A percentile compares a stretch with the other conserved stretches of the same genome.
phyloP scores from a whole-genome alignment of 1,140 invertebrate genomes.

The Batillaria attramentaria region DNA sequence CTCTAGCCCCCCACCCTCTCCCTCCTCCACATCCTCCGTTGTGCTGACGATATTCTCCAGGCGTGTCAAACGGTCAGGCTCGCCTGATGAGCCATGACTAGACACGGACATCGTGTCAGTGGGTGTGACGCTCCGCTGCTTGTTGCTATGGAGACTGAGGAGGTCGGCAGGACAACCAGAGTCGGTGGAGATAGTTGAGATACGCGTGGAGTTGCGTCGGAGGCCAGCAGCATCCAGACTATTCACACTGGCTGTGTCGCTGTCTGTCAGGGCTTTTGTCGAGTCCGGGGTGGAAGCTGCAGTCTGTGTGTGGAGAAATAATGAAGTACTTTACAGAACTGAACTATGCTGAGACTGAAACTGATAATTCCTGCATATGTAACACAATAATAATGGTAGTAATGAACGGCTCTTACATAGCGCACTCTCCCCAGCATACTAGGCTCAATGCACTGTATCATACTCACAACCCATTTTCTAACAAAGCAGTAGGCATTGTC shows the following conservation, averaged over 20 bases:
- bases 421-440: too few species aligned
- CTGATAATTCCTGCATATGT: too few species aligned
- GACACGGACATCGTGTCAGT: constrained; percentile 34
- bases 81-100: constrained; percentile 35
- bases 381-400: too few species aligned
- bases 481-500: too few species aligned
- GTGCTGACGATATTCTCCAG: constrained; percentile 37
- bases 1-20: constrained; percentile 43
- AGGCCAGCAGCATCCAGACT: constrained; percentile 33
- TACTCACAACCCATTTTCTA: too few species aligned
- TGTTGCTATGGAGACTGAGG: neutral
- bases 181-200: constrained; percentile 36
- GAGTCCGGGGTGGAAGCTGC: constrained; percentile 33
- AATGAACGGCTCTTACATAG: too few species aligned
- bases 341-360: too few species aligned
- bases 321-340: too few species aligned
- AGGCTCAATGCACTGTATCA: too few species aligned
- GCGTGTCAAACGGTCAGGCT: constrained; percentile 37
- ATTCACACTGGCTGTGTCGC: constrained; percentile 40
- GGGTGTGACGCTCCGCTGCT: constrained; percentile 34
- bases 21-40: constrained; percentile 34
- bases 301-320: constrained; percentile 23
- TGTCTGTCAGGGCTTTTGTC: constrained; percentile 33
- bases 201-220: neutral
- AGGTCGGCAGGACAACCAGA: constrained; percentile 31